phyloP scores from a whole-genome alignment of 2,113 vertebrate genomes.

The Solea senegalensis region DNA sequence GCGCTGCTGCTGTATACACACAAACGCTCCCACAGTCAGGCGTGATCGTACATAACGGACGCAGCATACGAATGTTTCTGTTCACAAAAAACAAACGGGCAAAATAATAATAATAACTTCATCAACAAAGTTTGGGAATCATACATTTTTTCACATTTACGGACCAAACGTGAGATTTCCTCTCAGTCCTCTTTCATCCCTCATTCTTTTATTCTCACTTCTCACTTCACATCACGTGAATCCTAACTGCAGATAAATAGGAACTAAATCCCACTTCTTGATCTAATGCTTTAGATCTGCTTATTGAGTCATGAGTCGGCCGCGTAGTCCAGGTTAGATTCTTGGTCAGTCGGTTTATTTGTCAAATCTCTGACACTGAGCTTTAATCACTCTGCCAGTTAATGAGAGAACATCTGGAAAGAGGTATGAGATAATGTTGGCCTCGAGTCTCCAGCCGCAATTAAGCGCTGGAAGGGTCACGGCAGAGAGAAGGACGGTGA shows the following conservation, averaged over 20 bases:
- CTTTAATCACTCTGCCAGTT: slow-evolving; percentile 62
- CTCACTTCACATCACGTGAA: slow-evolving; percentile 40
- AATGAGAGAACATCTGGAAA: slow-evolving; percentile 70
- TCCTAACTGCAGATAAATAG: slow-evolving; percentile 12
- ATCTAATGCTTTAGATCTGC: slow-evolving; percentile 19
- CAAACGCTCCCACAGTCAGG: too few species aligned
- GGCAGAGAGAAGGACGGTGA: not conserved
- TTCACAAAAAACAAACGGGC: too few species aligned
- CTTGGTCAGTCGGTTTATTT: slow-evolving; percentile 26
- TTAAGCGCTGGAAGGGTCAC: slow-evolving; percentile 45
- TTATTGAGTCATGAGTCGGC: slow-evolving; percentile 28
- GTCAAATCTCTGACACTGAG: slow-evolving; percentile 27
- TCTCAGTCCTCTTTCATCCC: slow-evolving; percentile 43
- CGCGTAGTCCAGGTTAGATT: slow-evolving; percentile 20
- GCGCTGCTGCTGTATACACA: too few species aligned
- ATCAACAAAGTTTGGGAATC: too few species aligned
- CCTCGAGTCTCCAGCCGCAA: slow-evolving; percentile 52
- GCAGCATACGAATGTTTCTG: too few species aligned
- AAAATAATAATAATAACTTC: too few species aligned
- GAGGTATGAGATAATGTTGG: slow-evolving; percentile 64
- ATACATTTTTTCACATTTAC: too few species aligned
- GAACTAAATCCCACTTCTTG: not conserved
- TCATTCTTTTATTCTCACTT: slow-evolving; percentile 39
- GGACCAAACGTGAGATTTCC: not conserved
- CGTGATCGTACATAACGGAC: too few species aligned